Evolutionary conservation across 2,113 vertebrate species (phyloP), one percentile per base, ranked within the genome.

Genomic region (Lonchura striata): DNA sequence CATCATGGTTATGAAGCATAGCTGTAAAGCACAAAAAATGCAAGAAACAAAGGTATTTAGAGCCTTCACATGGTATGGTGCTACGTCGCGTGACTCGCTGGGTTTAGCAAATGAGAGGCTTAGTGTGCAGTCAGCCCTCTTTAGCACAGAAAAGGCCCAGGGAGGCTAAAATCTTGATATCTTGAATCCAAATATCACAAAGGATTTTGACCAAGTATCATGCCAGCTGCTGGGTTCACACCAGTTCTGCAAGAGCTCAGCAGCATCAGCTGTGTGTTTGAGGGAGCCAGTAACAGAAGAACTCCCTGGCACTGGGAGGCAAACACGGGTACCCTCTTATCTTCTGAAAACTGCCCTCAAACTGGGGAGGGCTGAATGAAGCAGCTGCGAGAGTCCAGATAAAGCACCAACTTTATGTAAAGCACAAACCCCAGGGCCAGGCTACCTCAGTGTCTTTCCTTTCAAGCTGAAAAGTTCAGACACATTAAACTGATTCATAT

Each of bases 81-180:
- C 49, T 28, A 35, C 3, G 0, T n/a, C 0, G 0, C 0, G 1
- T 8, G 16, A 33, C 41, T 47, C 41, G 3, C n/a, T 1, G 17
- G 19, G 8, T 71, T 71, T 25, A 53, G 46, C 41, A 69, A 92
- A 28, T 0, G 2, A 54, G 42, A 39, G 15, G 15, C 23, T 86
- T 83, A 46, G 30, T 6, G 28, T 25, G 56, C 44, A 52, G 33
- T 53, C 50, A 52, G 50, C n/a, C 52, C 35, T 59, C 28, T 76
- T 6, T 33, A 86, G 47, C 21, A 15, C 1, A 3, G 89, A 64
- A 66, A 70, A 63, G 27, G 15, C 25, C 28, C 31, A 28, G 46
- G 59, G 37, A 77, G 18, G 50, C 35, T 52, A 41, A 71, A 79
- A n/a, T 30, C 41, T 75, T 68, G 16, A 64, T 57, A 80, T 77